phyloP scores from a whole-genome alignment of 2,113 vertebrate species.

The Gracilinanus agilis region DNA sequence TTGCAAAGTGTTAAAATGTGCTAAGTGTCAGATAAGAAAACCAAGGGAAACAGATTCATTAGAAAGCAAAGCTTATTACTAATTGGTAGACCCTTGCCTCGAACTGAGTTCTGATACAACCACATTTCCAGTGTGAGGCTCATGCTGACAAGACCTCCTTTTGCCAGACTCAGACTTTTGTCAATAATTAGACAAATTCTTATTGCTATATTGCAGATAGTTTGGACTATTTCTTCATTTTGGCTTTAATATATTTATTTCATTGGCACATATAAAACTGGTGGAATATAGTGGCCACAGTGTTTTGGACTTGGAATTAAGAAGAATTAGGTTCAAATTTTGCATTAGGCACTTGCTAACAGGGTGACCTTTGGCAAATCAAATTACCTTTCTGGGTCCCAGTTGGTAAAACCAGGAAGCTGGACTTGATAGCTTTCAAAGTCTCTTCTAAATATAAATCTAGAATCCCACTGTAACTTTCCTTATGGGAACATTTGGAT shows the following conservation, averaged over 20 bases:
- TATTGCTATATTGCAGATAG: constrained; percentile 29
- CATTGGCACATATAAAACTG: neutral
- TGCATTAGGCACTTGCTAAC: neutral
- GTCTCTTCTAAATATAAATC: neutral
- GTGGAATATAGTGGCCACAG: neutral
- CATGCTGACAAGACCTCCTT: neutral
- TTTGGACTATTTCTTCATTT: constrained; percentile 34
- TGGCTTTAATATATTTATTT: constrained; percentile 3
- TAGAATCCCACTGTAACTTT: neutral
- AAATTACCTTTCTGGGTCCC: neutral
- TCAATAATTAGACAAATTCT: neutral
- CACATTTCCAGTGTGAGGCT: neutral
- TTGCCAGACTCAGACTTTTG: constrained; percentile 24
- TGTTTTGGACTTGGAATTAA: neutral
- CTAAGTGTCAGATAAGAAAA: neutral
- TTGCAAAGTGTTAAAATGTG: neutral
- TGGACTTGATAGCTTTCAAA: neutral
- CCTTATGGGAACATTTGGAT: neutral
- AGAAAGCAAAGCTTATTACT: neutral
- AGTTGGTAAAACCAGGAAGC: neutral
- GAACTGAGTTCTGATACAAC: neutral
- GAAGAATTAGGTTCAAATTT: neutral
- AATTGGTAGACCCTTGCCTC: neutral
- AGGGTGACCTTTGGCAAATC: neutral
- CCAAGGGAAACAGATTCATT: neutral